Base-by-base conservation (phyloP, 2,797 vertebrate species). In the Esox masquinongy region DNA sequence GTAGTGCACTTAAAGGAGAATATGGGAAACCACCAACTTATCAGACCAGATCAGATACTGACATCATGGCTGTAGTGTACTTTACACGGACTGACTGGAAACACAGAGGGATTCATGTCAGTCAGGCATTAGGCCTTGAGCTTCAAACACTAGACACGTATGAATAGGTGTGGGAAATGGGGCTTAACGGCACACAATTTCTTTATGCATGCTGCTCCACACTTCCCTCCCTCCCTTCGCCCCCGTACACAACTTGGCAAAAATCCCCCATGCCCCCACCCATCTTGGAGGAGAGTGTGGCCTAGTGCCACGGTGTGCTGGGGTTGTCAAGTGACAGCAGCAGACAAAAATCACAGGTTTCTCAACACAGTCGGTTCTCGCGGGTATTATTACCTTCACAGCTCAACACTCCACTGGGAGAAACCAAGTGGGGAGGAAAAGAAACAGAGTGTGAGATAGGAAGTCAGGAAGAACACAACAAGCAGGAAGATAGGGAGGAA, bases 321-420 rank as follows among this genome's bases (percentile, higher is more conserved):
- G 1, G 4, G 5, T 7, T 39, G 6, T 11, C 50, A 36, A 31
- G n/a, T 59, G 19, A n/a, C 19, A 22, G 34, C 26, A 53, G 9
- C 11, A 43, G 11, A 34, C 14, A n/a, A 68, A 43, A 80, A 72
- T 80, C 87, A 84, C 82, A 77, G 80, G 84, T 84, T 43, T 87
- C 51, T 76, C 74, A 72, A 83, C 8, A 80, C 8, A 80, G 76
- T 86, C 26, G 72, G 79, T 85, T 64, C 29, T 31, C 29, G 29
- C 29, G 29, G 29, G 29, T 31, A 1, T 31, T 31, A 87, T 92
- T 92, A 93, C 93, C 94, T 95, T 93, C 73, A 72, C 70, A 72
- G 89, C 83, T 93, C 87, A 93, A 87, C 87, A 86, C 90, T 91
- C 94, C 92, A 90, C 86, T 92, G 88, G 82, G 85, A 90, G 86